Base-by-base conservation (phyloP, 2,113 vertebrate genomes). In the Mystacornis crossleyi region DNA sequence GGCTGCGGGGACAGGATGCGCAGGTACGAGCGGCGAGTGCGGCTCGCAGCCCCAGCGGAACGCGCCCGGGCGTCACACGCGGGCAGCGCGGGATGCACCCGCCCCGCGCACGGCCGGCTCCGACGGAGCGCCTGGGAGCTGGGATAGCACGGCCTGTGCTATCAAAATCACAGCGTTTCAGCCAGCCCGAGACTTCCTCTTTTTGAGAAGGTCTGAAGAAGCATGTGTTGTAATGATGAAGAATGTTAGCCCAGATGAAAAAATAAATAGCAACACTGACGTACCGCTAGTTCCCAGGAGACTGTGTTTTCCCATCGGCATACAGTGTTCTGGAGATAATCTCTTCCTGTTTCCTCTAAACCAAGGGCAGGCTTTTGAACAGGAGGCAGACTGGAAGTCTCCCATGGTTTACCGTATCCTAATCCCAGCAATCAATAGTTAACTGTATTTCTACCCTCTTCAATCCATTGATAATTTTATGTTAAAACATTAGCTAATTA, bases 81-180 rank as follows among this genome's bases (percentile, higher is more conserved):
- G 4, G 14, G 10, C 8, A 10, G 12, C 2, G 10, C 12, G 11
- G 24, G 26, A 31, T 40, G 19, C 33, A 1, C 12, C n/a, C n/a
- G 40, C 9, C 45, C 23, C 16, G 9, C 13, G 61, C 50, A 20
- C 10, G 12, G 21, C 50, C 33, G 9, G 31, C 38, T 5, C 26
- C 19, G 4, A 19, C 7, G 5, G 50, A 12, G 17, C 20, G 3
- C 20, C 26, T 0, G 15, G 40, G 0, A 8, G 28, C 28, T 12
- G 64, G 8, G 5, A 1, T 2, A 18, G 9, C 50, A 4, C 23
- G 6, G 45, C 17, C 64, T 12, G 13, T 2, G 11, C 8, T 4
- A 6, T 1, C 23, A 8, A 23, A 65, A 29, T 8, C 26, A 21
- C 8, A 13, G 48, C 45, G 8, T 4, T 42, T 14, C 29, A 8